Base-by-base conservation (phyloP, 2,797 vertebrate genomes). In the Phataginus tetradactyla region DNA sequence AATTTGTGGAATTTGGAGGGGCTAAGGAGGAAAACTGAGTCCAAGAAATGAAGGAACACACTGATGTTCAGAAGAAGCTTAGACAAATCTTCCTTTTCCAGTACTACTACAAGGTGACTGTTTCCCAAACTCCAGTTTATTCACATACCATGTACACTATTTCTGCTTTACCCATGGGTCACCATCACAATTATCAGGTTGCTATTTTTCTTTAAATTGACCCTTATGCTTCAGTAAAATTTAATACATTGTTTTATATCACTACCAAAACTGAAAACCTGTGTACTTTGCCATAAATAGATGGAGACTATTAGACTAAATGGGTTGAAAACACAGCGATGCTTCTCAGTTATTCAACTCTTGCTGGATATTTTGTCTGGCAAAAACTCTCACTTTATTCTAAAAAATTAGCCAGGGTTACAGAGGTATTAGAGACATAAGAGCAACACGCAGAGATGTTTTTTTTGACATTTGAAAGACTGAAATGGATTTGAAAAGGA, bases 401-500 rank as follows among this genome's bases (percentile, higher is more conserved):
- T 83, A 14, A 87, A 64, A 72, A 66, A 85, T 87, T 77, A 81
- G 42, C n/a, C 25, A 72, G 86, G 32, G 7, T 74, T 45, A 55
- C 18, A 84, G 45, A 71, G 55, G 25, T 64, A 21, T 55, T 66
- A 63, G 37, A 78, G 45, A 59, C 13, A 13, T 4, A 17, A n/a
- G 0, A 75, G 63, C 11, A 5, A 51, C 13, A 34, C 0, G 3
- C 5, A 39, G 86, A 86, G 78, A 66, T 1, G 0, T 39, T 45
- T 83, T 53, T 42, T 34, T 86, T 25, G 25, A 95, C 66, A 39
- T 49, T 9, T 12, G 17, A 75, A 86, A 78, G 77, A 66, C 8
- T 12, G 79, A 57, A 75, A 83, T 21, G 39, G 34, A 14, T 78
- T 51, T 95, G 88, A 74, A 64, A 94, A 10, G 23, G 59, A 89